phyloP scores from a whole-genome alignment of 2,797 vertebrate species.

The Champsocephalus esox region DNA sequence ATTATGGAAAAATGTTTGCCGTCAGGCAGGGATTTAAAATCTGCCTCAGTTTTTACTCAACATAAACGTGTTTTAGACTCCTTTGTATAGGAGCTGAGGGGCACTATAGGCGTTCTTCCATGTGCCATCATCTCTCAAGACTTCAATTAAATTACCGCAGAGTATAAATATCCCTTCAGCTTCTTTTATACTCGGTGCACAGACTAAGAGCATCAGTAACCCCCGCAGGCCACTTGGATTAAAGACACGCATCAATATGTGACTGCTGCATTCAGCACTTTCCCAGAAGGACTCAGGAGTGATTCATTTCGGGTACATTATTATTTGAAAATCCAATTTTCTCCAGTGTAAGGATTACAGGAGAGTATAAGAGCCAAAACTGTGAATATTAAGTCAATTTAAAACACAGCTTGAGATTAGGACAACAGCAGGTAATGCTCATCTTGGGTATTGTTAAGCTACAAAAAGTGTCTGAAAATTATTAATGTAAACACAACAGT shows the following conservation, averaged over 20 bases:
- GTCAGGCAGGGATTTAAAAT: background rate
- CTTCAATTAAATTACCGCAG: slow-evolving; percentile 61
- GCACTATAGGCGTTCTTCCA: slow-evolving; percentile 7
- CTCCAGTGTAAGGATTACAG: background rate
- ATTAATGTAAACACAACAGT: too few relatives aligned
- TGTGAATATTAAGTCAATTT: background rate
- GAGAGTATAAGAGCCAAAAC: background rate
- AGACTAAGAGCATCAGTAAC: slow-evolving; percentile 43
- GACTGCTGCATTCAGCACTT: slow-evolving; percentile 29
- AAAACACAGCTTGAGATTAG: background rate
- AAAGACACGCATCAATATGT: slow-evolving; percentile 37
- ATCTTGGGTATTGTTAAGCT: background rate
- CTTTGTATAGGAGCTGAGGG: background rate
- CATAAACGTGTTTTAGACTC: slow-evolving; percentile 11
- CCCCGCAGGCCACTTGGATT: slow-evolving; percentile 32
- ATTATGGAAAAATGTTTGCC: background rate
- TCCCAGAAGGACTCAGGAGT: background rate
- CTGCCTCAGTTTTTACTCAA: background rate
- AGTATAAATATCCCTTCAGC: slow-evolving; percentile 41
- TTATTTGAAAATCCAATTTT: background rate
- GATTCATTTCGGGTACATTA: background rate
- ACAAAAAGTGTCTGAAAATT: background rate
- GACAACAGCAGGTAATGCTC: background rate
- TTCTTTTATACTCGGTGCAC: slow-evolving; percentile 31
- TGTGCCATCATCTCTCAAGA: slow-evolving; percentile 43